Conservation (phyloP, 1,140 invertebrate genomes). For the Daktulosphaira vitifoliae region DNA sequence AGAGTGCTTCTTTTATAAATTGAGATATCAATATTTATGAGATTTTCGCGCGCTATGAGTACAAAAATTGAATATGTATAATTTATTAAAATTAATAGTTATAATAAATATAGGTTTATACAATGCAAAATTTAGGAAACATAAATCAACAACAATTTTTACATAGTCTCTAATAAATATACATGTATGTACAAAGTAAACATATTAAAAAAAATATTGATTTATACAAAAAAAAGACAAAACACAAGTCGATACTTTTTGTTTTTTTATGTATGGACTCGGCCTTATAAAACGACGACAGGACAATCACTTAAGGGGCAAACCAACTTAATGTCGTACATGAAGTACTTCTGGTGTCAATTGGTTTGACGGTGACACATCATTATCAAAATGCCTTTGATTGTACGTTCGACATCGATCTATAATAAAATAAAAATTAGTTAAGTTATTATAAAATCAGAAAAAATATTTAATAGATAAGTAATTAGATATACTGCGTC, state of each 20-base stretch:
- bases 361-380: not conserved
- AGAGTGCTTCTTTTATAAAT: too few species aligned
- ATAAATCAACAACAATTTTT: too few species aligned
- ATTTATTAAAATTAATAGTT: too few species aligned
- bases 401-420: conserved; percentile 8
- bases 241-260: not conserved
- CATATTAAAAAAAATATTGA: not conserved
- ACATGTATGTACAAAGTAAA: conserved; percentile 11
- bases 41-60: too few species aligned
- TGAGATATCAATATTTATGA: too few species aligned
- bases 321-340: not conserved
- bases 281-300: not conserved
- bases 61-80: too few species aligned
- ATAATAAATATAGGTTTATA: too few species aligned
- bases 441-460: not conserved
- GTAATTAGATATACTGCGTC: not conserved
- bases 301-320: not conserved
- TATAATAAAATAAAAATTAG: not conserved
- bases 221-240: conserved; percentile 28
- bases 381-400: conserved; percentile 1
- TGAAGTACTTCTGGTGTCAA: not conserved
- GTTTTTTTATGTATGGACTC: conserved; percentile 4
- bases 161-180: too few species aligned
- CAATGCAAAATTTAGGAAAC: too few species aligned
- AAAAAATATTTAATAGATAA: not conserved